Evolutionary conservation across 2,113 vertebrate genomes (phyloP).

Genomic region (Trochalopteron elliotii): DNA sequence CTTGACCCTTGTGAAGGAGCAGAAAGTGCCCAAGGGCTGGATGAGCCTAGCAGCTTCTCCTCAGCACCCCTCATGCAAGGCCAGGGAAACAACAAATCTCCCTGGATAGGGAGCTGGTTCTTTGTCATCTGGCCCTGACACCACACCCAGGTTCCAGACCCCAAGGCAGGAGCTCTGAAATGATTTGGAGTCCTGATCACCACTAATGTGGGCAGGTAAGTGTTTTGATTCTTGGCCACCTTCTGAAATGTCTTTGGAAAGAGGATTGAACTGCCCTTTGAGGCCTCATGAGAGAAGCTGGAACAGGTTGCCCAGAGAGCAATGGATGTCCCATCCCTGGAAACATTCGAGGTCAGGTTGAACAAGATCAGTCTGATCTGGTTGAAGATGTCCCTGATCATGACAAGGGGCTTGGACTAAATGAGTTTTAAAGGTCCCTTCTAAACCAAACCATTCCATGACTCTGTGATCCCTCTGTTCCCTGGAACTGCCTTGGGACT

Average conservation of each 20-base stretch:
- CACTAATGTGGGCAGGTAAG: neutral
- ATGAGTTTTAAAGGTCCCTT: neutral
- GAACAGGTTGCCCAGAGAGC: neutral
- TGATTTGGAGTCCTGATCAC: neutral
- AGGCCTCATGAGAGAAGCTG: neutral
- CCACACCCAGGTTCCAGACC: neutral
- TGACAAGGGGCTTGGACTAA: neutral
- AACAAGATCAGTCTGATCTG: neutral
- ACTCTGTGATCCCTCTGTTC: fast-evolving
- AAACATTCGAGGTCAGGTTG: neutral
- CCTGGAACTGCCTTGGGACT: neutral
- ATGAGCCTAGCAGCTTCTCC: neutral
- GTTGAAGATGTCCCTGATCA: neutral
- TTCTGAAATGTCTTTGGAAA: neutral
- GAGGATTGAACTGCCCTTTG: neutral
- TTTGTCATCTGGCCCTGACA: neutral
- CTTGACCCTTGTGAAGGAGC: neutral
- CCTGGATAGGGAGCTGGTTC: neutral
- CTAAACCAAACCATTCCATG: neutral
- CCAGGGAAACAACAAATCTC: neutral
- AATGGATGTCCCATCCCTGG: neutral
- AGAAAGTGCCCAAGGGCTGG: neutral
- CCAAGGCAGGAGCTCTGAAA: neutral
- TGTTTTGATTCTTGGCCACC: neutral
- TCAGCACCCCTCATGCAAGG: neutral